Conservation (phyloP, 1,140 invertebrate species). For the Kradibia gibbosae region DNA sequence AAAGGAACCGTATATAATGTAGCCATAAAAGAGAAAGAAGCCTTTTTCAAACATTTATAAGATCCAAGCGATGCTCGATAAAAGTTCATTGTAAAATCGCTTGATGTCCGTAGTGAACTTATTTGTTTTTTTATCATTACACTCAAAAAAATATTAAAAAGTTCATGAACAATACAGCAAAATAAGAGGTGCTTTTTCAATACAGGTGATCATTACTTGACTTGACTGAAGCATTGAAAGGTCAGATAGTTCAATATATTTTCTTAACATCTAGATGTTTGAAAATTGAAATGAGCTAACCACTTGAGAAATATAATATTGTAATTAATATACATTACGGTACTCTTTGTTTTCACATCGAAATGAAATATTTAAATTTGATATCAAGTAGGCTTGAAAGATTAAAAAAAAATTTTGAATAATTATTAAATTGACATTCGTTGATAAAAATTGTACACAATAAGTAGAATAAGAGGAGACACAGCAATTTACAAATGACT, state of each 20-base stretch:
- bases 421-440: no score
- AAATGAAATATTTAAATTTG: no score
- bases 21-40: slow-evolving; percentile 20
- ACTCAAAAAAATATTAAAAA: slow-evolving; percentile 18
- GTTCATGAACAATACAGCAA: background rate
- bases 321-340: no score
- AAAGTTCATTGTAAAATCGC: slow-evolving; percentile 42
- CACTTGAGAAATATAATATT: no score
- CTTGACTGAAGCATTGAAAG: background rate
- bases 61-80: slow-evolving; percentile 36
- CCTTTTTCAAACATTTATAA: slow-evolving; percentile 19
- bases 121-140: background rate
- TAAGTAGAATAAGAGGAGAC: no score
- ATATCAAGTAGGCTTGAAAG: no score
- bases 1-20: slow-evolving; percentile 3
- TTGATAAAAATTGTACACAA: no score
- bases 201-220: background rate
- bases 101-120: background rate
- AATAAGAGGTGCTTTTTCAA: slow-evolving; percentile 12
- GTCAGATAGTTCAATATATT: background rate
- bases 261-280: background rate
- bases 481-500: no score
- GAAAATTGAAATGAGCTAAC: background rate
- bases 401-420: no score
- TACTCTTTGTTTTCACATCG: no score